Evolutionary conservation across 2,888 invertebrate genomes (phyloP).

Genomic region (Athalia cordata): DNA sequence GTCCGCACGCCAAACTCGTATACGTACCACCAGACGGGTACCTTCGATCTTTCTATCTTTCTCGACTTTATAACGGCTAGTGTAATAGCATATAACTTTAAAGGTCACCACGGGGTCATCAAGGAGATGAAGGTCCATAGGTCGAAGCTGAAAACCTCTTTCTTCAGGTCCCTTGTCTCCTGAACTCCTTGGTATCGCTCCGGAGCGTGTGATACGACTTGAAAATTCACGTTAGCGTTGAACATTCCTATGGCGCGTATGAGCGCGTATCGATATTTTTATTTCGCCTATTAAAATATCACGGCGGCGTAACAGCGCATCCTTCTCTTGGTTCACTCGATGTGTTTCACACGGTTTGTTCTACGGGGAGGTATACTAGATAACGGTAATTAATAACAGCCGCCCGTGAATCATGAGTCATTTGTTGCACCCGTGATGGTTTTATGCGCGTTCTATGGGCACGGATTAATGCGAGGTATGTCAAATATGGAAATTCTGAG

Average conservation of each 20-base stretch:
- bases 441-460: neutral
- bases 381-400: constrained; percentile 31
- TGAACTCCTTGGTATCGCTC: too few relatives aligned
- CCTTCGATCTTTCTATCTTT: too few relatives aligned
- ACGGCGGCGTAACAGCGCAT: neutral
- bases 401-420: constrained; percentile 27
- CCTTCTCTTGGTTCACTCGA: neutral
- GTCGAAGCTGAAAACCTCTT: neutral
- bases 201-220: too few relatives aligned
- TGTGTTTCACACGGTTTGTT: constrained; percentile 27
- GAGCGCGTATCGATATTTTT: too few relatives aligned
- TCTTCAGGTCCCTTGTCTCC: too few relatives aligned
- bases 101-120: constrained; percentile 52
- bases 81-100: constrained; percentile 56
- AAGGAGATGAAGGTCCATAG: constrained; percentile 18
- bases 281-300: neutral
- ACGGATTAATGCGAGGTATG: neutral
- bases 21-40: too few relatives aligned
- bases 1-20: too few relatives aligned
- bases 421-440: constrained; percentile 15
- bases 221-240: too few relatives aligned
- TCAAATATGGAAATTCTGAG: constrained; percentile 37
- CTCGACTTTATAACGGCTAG: too few relatives aligned
- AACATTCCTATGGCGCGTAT: too few relatives aligned
- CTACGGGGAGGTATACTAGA: neutral